Evolutionary conservation across 2,888 invertebrate species (phyloP), one percentile per base, ranked within the genome.

Genomic region (Idaea dimidiata): DNA sequence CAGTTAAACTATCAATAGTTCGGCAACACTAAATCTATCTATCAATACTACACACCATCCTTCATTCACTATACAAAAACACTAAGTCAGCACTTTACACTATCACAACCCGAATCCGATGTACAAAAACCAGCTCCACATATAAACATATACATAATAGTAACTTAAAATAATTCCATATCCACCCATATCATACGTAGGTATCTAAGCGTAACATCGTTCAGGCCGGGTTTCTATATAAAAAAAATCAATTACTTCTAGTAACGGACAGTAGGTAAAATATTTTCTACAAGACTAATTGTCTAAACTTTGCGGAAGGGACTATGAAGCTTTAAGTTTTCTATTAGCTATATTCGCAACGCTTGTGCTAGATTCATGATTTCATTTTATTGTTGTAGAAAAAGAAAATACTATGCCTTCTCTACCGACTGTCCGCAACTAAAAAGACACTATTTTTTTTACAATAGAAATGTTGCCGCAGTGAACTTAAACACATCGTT

Each of bases 181-280:
- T 83, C 85, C 83, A 86, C 86, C 86, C 82, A 83, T 86, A 82
- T 77, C 81, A 82, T 87, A 83, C 77, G 79, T 81, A 86, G 79
- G 79, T 81, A 80, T 76, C 77, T 79, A 83, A 77, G 80, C 78
- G 77, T 78, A 80, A 71, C 69, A 74, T 74, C 54, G 16, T 16
- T 55, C 16, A 17, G 54, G 54, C 16, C 7, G 18, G 56, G 24
- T 24, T 24, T 24, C 24, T 24, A 24, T 24, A 5, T 5, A 24
- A 24, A 3, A 24, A 24, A 24, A 24, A 1, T 24, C 24, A 24
- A 24, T 24, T 24, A 1, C 1, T 24, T 24, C 5, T 24, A 24
- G 24, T 24, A 5, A 24, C 24, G 5, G 24, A 24, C 3, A 24
- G 24, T 24, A 3, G 24, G 24, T 5, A 24, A 5, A 3, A 24